Conservation (phyloP, 2,888 invertebrate genomes). For the Dynastes maya region DNA sequence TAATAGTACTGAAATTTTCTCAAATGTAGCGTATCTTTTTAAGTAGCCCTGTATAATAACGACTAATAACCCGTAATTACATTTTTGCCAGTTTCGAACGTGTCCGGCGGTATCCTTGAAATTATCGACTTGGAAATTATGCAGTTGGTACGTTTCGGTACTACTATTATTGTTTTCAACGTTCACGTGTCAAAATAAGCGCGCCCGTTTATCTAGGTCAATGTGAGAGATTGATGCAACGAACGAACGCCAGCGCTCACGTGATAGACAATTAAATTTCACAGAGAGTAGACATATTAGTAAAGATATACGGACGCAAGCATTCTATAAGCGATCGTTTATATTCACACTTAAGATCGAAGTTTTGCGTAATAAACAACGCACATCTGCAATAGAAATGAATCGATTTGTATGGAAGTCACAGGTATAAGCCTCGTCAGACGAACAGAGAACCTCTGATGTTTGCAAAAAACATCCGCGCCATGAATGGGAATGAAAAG, state of each 20-base stretch:
- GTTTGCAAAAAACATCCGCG: too few relatives aligned
- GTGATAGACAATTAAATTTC: constrained; percentile 12
- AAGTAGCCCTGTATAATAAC: too few relatives aligned
- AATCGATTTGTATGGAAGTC: constrained; percentile 12
- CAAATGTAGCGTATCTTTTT: too few relatives aligned
- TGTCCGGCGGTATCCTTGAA: background rate
- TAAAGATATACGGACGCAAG: background rate
- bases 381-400: constrained; percentile 5
- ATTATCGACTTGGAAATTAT: constrained; percentile 4
- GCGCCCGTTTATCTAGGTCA: background rate
- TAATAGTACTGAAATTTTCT: too few relatives aligned
- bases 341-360: background rate
- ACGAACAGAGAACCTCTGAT: too few relatives aligned
- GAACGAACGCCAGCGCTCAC: background rate
- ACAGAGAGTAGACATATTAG: background rate
- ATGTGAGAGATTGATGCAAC: constrained; percentile 10
- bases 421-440: background rate
- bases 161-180: background rate
- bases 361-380: constrained; percentile 6
- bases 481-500: too few relatives aligned
- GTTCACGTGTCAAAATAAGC: constrained; percentile 9
- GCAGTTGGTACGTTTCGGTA: background rate
- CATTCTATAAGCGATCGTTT: background rate
- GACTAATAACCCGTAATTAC: too few relatives aligned
- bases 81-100: background rate